phyloP scores from a whole-genome alignment of 2,888 invertebrate species.

The Macrostomum cliftonense region DNA sequence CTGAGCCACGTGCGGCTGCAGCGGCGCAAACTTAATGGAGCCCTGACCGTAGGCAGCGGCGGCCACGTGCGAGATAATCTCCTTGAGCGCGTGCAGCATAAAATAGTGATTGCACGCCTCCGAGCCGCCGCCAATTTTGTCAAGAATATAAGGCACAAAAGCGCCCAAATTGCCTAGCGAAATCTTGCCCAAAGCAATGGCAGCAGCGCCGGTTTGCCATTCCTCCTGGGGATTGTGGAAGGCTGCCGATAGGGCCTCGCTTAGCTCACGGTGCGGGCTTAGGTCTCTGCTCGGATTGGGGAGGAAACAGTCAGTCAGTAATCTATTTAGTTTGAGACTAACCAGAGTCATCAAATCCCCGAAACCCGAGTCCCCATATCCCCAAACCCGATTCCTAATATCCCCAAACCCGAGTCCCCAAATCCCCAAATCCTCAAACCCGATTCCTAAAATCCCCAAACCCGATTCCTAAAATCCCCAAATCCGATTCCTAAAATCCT shows the following conservation, averaged over 20 bases:
- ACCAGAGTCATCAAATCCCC: too few relatives aligned
- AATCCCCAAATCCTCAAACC: too few relatives aligned
- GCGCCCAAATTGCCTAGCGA: slow-evolving; percentile 80
- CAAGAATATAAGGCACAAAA: slow-evolving; percentile 77
- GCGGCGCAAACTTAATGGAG: neutral
- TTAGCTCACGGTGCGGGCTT: slow-evolving; percentile 32
- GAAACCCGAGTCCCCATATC: too few relatives aligned
- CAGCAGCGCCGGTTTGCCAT: slow-evolving; percentile 5
- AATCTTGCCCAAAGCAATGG: slow-evolving; percentile 49
- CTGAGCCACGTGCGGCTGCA: neutral
- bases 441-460: too few relatives aligned
- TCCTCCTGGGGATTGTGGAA: slow-evolving; percentile 5
- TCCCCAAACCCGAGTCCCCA: too few relatives aligned
- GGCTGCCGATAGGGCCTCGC: slow-evolving; percentile 14
- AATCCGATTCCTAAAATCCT: too few relatives aligned
- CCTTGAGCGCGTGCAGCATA: slow-evolving; percentile 83
- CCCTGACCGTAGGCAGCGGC: neutral
- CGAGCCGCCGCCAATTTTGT: slow-evolving; percentile 59
- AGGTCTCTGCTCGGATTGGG: slow-evolving; percentile 26
- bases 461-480: too few relatives aligned
- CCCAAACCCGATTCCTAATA: too few relatives aligned
- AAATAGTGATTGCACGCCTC: slow-evolving; percentile 87
- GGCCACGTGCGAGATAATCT: slow-evolving; percentile 45
- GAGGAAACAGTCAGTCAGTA: neutral
- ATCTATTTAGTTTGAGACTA: too few relatives aligned